These are phyloP conservation scores for Lordiphosa andalusiaca DNA, from an alignment of 2,888 invertebrate species.

Conservation along the genomic window DNA sequence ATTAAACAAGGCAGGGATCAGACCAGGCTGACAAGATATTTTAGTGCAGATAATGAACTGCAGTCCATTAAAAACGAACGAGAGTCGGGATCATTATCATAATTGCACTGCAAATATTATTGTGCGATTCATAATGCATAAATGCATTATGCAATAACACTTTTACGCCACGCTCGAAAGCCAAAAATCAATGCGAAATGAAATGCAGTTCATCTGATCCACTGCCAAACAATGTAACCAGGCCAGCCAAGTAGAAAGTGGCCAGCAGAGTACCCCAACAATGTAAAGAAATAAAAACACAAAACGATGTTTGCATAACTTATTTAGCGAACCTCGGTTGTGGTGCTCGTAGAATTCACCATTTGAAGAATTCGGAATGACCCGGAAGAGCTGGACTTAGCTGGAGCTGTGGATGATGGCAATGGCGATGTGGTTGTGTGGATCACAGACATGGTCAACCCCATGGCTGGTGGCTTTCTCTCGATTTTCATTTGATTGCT, in stretches of 20 bases:
- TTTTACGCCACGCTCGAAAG: slow-evolving; percentile 66
- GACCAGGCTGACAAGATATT: neutral
- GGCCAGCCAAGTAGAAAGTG: slow-evolving; percentile 50
- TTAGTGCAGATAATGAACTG: neutral
- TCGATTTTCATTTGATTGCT: slow-evolving; percentile 36
- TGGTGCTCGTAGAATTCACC: slow-evolving; percentile 41
- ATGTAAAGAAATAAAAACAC: no score
- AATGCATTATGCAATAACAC: slow-evolving; percentile 48
- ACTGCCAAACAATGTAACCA: slow-evolving; percentile 18
- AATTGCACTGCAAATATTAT: slow-evolving; percentile 32
- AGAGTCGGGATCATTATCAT: slow-evolving; percentile 1
- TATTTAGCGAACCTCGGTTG: slow-evolving; percentile 48
- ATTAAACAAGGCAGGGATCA: slow-evolving; percentile 10
- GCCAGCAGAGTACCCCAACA: slow-evolving; percentile 21
- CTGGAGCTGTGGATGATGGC: slow-evolving; percentile 7
- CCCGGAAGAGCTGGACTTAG: slow-evolving; percentile 45
- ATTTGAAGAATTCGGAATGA: slow-evolving; percentile 26
- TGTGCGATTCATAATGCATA: slow-evolving; percentile 50
- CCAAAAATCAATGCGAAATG: slow-evolving; percentile 46
- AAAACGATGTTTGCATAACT: slow-evolving; percentile 27
- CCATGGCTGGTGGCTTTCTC: slow-evolving; percentile 35
- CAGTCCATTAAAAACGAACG: slow-evolving; percentile 7
- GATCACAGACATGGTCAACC: slow-evolving; percentile 42
- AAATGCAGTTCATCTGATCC: slow-evolving; percentile 52
- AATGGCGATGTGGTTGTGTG: slow-evolving; percentile 44